Evolutionary conservation across 1,140 invertebrate genomes (phyloP).

Genomic region (Brachionus plicatilis): DNA sequence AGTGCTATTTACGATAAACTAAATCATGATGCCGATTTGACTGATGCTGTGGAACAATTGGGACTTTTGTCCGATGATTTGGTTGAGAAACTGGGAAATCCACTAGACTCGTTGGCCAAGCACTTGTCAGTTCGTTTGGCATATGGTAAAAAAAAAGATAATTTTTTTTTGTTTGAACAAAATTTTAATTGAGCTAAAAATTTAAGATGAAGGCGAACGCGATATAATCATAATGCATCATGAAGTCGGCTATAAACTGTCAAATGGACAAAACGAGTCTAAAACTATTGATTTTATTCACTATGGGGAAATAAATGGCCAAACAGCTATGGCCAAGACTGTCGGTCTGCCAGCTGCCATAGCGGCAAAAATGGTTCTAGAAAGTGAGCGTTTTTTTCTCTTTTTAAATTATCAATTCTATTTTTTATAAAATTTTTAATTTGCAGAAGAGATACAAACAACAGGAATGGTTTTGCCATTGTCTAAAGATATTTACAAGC

Average conservation of each 20-base stretch:
- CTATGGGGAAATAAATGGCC: slow-evolving; percentile 70
- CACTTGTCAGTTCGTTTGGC: slow-evolving; percentile 79
- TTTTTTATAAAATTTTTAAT: not conserved
- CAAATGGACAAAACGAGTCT: slow-evolving; percentile 72
- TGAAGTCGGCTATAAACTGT: slow-evolving; percentile 83
- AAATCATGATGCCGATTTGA: slow-evolving; percentile 62
- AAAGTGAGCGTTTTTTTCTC: slow-evolving; percentile 63
- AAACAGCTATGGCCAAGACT: slow-evolving; percentile 89
- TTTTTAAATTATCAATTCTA: not conserved
- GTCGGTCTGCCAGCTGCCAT: slow-evolving; percentile 94
- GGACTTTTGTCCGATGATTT: slow-evolving; percentile 75
- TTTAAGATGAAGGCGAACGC: slow-evolving; percentile 69
- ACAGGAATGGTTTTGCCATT: slow-evolving; percentile 85
- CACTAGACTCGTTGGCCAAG: slow-evolving; percentile 80
- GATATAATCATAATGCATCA: slow-evolving; percentile 90
- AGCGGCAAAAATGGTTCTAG: slow-evolving; percentile 90
- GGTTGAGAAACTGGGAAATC: slow-evolving; percentile 74
- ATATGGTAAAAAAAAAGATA: slow-evolving; percentile 62
- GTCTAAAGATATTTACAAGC: slow-evolving; percentile 79
- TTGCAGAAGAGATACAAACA: slow-evolving; percentile 83
- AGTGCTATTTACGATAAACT: slow-evolving; percentile 69
- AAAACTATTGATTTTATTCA: slow-evolving; percentile 85
- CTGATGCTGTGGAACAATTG: slow-evolving; percentile 72
- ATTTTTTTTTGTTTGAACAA: too few relatives aligned
- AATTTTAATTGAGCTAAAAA: too few relatives aligned